phyloP scores from a whole-genome alignment of 2,888 invertebrate species.

The Amiota communis region DNA sequence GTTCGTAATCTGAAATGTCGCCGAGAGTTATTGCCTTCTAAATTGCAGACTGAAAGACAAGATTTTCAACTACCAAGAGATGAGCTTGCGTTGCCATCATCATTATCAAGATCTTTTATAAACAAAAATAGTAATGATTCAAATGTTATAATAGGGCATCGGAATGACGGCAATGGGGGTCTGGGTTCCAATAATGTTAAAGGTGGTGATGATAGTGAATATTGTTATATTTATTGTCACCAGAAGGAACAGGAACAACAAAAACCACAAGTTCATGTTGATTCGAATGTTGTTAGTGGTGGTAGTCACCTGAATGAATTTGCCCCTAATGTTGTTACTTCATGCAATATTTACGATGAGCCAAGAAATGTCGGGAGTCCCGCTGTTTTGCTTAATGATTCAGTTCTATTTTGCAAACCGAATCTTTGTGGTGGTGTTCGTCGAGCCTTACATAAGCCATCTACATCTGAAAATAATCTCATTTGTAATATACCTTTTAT shows the following conservation, averaged over 20 bases:
- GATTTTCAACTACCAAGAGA: background rate
- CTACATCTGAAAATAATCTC: conserved; percentile 36
- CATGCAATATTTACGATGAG: conserved; percentile 11
- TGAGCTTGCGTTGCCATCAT: too few relatives aligned
- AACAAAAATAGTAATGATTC: background rate
- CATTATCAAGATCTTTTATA: background rate
- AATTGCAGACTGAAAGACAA: background rate
- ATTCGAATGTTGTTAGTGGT: background rate
- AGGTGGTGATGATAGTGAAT: background rate
- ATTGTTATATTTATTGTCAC: conserved; percentile 11
- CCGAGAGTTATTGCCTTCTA: conserved; percentile 5
- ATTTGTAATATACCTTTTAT: conserved; percentile 43
- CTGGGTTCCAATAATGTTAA: background rate
- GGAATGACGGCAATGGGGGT: conserved; percentile 4
- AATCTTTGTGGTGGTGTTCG: conserved; percentile 40
- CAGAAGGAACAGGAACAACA: background rate
- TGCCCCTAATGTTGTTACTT: background rate
- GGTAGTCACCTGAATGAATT: background rate
- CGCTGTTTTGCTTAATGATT: background rate
- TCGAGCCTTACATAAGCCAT: conserved; percentile 36
- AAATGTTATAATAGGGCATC: background rate
- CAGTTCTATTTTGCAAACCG: conserved; percentile 44
- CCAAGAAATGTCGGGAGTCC: background rate
- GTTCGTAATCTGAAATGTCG: conserved; percentile 24
- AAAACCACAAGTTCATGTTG: background rate